Evolutionary conservation across 1,140 invertebrate species (phyloP), one percentile per base, ranked within the genome.

Genomic region (Drosophila navojoa): DNA sequence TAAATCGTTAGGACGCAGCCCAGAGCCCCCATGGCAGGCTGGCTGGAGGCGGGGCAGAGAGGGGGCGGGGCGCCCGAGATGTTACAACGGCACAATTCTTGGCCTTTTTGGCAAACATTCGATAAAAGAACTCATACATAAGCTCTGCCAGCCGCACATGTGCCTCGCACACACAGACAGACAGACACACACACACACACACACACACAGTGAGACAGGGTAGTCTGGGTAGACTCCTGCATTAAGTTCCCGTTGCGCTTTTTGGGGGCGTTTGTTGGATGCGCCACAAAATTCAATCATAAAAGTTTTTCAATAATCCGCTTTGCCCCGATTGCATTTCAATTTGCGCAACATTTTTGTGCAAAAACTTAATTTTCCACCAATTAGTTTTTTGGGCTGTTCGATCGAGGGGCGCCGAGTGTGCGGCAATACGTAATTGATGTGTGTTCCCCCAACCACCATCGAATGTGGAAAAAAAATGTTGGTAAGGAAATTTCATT

Each of bases 281-380:
- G 79, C 74, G 45, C 61, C 74, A 63, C 82, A 80, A 81, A 89
- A 87, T 89, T 89, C 84, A 87, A 87, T 87, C 84, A 87, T 89
- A 81, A 87, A 86, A 87, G 84, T 87, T 87, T 87, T 87, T 89
- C 79, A 77, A 84, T 87, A 87, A 87, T 87, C 84, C 84, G 84
- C 84, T 87, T 87, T 87, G 79, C 84, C 84, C 68, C 82, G 82
- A 87, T 89, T 87, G 84, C 84, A 89, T 89, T 87, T 84, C 84
- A 87, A 87, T 87, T 87, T 87, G 84, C 82, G 74, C 79, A 82
- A 77, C 81, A 85, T 85, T 85, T 85, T 77, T 64, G 81, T 75
- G 76, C 82, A 79, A 86, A 86, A 87, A 84, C 84, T 87, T 87
- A 89, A 87, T 87, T 87, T 87, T 87, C 84, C 84, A 87, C 84